phyloP scores from a whole-genome alignment of 2,113 vertebrate genomes.

The Cairina moschata region DNA sequence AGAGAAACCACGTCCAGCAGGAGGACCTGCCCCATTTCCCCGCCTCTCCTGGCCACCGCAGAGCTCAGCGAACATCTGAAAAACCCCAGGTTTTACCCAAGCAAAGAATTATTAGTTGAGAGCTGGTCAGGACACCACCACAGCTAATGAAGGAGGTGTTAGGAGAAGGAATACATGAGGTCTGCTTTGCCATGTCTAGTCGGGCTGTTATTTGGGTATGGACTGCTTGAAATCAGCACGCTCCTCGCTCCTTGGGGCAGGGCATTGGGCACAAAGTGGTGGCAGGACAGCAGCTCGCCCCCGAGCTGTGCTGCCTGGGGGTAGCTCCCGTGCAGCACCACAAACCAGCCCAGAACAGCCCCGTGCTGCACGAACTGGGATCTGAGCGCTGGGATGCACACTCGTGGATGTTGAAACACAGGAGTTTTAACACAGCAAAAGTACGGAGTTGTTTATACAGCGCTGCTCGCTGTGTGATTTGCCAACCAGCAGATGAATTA shows the following conservation, averaged over 20 bases:
- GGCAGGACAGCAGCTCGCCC: neutral
- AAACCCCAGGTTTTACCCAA: neutral
- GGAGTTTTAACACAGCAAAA: neutral
- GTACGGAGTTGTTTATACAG: neutral
- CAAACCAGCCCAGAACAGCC: neutral
- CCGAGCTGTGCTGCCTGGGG: neutral
- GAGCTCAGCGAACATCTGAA: neutral
- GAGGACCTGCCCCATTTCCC: neutral
- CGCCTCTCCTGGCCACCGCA: neutral
- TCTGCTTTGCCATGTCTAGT: neutral
- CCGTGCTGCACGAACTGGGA: neutral
- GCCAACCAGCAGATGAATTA: neutral
- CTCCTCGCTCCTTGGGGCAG: neutral
- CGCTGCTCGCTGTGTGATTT: too few relatives aligned
- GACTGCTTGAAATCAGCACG: neutral
- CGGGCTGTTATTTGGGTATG: rapidly evolving
- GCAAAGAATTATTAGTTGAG: neutral
- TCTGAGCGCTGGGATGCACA: neutral
- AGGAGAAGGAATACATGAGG: neutral
- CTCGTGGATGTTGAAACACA: neutral
- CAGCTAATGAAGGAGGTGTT: neutral
- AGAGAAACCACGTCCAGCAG: neutral
- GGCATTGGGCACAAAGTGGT: neutral
- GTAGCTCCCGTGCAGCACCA: neutral
- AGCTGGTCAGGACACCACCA: neutral